Conservation (phyloP, 2,888 invertebrate species). For the Colletes collaris region DNA sequence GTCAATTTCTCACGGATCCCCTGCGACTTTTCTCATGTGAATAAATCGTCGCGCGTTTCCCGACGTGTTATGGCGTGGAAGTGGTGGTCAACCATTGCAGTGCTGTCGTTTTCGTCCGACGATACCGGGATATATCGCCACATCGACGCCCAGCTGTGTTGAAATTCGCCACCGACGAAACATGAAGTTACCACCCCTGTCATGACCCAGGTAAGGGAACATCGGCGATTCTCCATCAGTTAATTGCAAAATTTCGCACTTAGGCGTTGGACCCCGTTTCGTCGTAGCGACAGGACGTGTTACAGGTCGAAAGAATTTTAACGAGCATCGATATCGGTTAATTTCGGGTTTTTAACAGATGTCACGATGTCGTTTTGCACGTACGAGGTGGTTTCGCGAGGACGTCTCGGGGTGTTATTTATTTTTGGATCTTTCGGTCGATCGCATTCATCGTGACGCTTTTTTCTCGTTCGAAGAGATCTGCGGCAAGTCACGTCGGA, state of each 20-base stretch:
- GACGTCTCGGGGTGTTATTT: background rate
- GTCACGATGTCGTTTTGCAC: background rate
- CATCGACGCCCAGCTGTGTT: constrained; percentile 42
- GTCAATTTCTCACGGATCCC: constrained; percentile 1
- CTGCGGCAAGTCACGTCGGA: background rate
- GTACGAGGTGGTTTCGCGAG: background rate
- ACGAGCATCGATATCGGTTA: background rate
- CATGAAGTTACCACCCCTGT: constrained; percentile 73
- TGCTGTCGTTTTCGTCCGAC: constrained; percentile 38
- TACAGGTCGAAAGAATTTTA: background rate
- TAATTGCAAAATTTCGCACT: background rate
- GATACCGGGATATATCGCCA: constrained; percentile 48
- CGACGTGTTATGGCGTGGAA: constrained; percentile 62
- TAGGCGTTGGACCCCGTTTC: constrained; percentile 9
- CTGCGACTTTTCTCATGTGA: constrained; percentile 46
- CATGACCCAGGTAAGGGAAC: constrained; percentile 75
- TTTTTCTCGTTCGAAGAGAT: too few species aligned
- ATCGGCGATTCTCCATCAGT: background rate
- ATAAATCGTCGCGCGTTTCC: constrained; percentile 34
- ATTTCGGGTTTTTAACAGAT: background rate
- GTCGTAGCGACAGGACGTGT: background rate
- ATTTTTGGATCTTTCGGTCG: too few species aligned
- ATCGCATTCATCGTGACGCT: background rate
- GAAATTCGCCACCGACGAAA: constrained; percentile 54
- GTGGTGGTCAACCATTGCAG: constrained; percentile 53